phyloP scores from a whole-genome alignment of 2,113 vertebrate species.

The Phocoena phocoena region DNA sequence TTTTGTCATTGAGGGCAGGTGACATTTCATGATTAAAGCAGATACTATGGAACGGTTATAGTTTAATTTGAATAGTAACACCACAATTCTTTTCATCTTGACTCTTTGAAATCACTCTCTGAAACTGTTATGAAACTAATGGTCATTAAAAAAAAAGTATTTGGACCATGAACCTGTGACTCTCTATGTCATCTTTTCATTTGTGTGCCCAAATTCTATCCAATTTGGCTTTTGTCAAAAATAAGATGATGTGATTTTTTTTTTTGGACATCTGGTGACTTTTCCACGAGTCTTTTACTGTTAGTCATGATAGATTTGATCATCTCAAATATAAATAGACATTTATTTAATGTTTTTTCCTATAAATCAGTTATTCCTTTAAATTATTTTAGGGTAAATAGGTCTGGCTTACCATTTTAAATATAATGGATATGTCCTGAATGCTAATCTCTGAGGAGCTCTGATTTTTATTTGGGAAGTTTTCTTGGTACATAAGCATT shows the following conservation, averaged over 20 bases:
- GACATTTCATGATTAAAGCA: background rate
- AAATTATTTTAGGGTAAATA: background rate
- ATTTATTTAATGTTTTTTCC: background rate
- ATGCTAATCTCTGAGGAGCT: conserved; percentile 7
- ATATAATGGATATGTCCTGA: background rate
- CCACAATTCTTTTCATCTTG: background rate
- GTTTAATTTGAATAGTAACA: background rate
- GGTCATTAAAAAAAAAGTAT: background rate
- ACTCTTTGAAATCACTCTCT: background rate
- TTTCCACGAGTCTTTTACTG: background rate
- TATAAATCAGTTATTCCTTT: background rate
- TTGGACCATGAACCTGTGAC: background rate
- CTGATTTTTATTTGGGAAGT: background rate
- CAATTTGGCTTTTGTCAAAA: conserved; percentile 3
- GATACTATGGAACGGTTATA: background rate
- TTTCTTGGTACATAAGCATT: background rate
- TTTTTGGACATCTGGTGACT: background rate
- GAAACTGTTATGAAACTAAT: background rate
- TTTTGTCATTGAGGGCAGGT: background rate
- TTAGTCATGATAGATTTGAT: background rate
- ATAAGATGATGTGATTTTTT: background rate
- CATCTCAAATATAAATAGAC: background rate
- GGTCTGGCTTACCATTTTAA: background rate
- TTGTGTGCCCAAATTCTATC: background rate
- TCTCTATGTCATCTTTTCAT: background rate